Base-by-base conservation (phyloP, 2,113 vertebrate species). In the Pao palembangensis region DNA sequence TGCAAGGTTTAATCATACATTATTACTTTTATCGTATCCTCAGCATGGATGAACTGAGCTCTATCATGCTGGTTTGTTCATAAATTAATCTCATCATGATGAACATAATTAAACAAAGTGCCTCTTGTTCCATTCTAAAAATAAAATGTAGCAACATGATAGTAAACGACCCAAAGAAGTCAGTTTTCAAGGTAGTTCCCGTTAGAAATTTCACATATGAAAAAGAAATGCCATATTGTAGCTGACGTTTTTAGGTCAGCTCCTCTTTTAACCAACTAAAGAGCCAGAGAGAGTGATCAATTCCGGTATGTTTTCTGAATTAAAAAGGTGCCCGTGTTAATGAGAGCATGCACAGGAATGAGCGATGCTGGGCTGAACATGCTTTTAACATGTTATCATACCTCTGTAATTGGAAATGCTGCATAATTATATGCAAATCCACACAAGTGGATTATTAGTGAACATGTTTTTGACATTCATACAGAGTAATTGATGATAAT, bases 341-440 rank as follows among this genome's bases (percentile, higher is more conserved):
- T 60, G 69, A 82, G 73, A 58, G 20, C 50, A 52, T 61, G 23
- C 10, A 51, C 11, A 1, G 63, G 49, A 70, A 80, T 80, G 77
- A 85, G 72, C 68, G 62, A 81, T 81, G 76, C 47, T 47, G 55
- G 13, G 17, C 68, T 50, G 52, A 76, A 71, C 49, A 58, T 69
- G 61, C 61, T 52, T 72, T 73, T 55, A 55, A 61, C 71, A 59
- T 69, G 76, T 80, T 69, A 75, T 49, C 69, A 41, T 56, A 49
- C 48, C 54, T 21, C 13, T 65, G 81, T 78, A 83, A 82, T 69
- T 76, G 67, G 66, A 85, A 85, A 60, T n/a, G 10, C 8, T 65
- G 65, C 64, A 74, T 86, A 87, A 82, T 79, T 18, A 28, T 67
- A 81, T 81, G 73, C 64, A 78, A 79, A 88, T 75, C 69, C 76